Percentiles rank a stretch among this genome's conserved stretches.
These are phyloP conservation scores for Lapara coniferarum DNA, from an alignment of 2,888 invertebrate species.

Conservation along the genomic window DNA sequence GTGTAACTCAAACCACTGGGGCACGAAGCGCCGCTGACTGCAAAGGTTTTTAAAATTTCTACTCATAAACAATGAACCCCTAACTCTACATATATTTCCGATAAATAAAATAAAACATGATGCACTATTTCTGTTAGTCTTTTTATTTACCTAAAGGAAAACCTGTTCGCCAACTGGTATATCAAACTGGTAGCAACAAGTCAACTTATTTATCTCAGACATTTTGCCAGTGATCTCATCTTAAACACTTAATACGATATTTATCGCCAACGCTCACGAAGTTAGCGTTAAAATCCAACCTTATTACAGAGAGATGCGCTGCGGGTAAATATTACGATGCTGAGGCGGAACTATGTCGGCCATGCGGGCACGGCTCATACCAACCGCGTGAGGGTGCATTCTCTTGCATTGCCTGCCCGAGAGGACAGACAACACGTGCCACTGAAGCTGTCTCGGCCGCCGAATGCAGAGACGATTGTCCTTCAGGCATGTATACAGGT, in stretches of 20 bases:
- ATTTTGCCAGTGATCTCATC: not conserved
- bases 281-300: not conserved
- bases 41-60: slow-evolving; percentile 83
- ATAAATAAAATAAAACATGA: not conserved
- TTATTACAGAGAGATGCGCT: slow-evolving; percentile 90
- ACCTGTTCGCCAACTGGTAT: slow-evolving; percentile 4
- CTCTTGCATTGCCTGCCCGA: slow-evolving; percentile 92
- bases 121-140: not conserved
- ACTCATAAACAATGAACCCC: not conserved
- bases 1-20: slow-evolving; percentile 93
- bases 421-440: slow-evolving; percentile 95
- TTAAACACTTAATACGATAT: not conserved
- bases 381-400: slow-evolving; percentile 96
- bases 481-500: slow-evolving; percentile 72
- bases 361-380: slow-evolving; percentile 97
- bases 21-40: slow-evolving; percentile 95
- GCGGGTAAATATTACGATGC: slow-evolving; percentile 97
- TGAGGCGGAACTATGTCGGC: slow-evolving; percentile 92
- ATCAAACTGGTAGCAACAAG: not conserved
- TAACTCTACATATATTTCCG: not conserved
- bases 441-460: slow-evolving; percentile 93
- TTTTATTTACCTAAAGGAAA: slow-evolving; percentile 13
- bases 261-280: not conserved
- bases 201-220: not conserved
- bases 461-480: slow-evolving; percentile 96